These are phyloP conservation scores for Drosophila colorata DNA, from an alignment of 2,888 invertebrate genomes.

Conservation along the genomic window DNA sequence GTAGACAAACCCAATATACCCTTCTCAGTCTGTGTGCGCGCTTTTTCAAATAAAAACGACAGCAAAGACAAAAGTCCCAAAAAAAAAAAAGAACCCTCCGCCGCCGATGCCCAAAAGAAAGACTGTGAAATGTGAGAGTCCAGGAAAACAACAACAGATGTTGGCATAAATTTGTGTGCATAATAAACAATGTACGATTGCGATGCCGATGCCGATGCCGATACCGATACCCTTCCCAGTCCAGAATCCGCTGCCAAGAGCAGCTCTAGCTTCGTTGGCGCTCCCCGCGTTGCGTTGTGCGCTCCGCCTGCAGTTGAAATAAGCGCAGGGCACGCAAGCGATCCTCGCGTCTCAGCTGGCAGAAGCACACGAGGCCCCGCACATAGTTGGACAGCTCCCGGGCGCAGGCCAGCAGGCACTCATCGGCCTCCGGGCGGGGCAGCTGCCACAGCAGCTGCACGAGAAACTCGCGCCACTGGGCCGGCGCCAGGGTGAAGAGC, in stretches of 20 bases:
- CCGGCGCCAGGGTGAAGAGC: constrained; percentile 29
- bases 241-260: too few species aligned
- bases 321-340: constrained; percentile 42
- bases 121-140: constrained; percentile 40
- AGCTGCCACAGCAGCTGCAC: constrained; percentile 33
- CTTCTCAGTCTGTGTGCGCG: too few species aligned
- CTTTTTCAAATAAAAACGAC: not conserved
- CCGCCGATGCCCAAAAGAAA: constrained; percentile 21
- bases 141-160: constrained; percentile 66
- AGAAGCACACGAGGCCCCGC: constrained; percentile 27
- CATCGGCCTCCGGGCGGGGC: constrained; percentile 43
- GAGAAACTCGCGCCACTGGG: constrained; percentile 42
- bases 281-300: not conserved
- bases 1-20: too few species aligned
- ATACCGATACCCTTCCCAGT: not conserved
- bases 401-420: constrained; percentile 27
- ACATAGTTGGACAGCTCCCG: constrained; percentile 32
- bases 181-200: constrained; percentile 71
- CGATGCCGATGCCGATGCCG: constrained; percentile 1
- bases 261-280: not conserved
- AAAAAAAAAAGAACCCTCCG: not conserved
- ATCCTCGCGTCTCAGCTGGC: constrained; percentile 42
- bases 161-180: constrained; percentile 75
- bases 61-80: not conserved
- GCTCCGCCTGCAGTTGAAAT: constrained; percentile 38